Conservation (phyloP, 2,113 vertebrate species). For the Ceuthmochares aereus region DNA sequence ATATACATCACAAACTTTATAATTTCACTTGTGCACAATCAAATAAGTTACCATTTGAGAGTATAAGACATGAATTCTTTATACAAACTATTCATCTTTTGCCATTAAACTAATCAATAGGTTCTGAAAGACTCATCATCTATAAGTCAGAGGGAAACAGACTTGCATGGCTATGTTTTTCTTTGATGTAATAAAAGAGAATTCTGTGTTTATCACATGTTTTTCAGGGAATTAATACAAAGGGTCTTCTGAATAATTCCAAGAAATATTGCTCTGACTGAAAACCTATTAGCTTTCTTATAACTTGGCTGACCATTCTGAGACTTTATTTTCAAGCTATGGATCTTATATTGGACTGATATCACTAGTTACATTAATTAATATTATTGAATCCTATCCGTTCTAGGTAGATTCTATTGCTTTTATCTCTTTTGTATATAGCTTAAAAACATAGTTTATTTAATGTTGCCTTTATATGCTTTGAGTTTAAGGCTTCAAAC, state of each 20-base stretch:
- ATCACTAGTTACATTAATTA: neutral
- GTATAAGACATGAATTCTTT: neutral
- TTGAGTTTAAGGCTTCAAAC: neutral
- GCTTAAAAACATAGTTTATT: neutral
- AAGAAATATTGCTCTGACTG: neutral
- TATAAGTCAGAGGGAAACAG: neutral
- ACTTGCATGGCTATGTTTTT: neutral
- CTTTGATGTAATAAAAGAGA: neutral
- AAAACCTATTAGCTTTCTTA: neutral
- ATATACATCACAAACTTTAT: neutral
- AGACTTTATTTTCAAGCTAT: neutral
- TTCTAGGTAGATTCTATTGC: neutral
- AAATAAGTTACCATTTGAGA: neutral
- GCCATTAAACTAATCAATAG: neutral
- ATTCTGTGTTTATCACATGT: neutral
- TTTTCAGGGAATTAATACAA: neutral
- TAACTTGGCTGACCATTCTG: neutral
- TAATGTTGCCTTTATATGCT: neutral
- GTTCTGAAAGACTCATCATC: neutral
- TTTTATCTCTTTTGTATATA: neutral
- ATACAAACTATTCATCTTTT: neutral
- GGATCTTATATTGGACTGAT: neutral
- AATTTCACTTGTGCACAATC: neutral
- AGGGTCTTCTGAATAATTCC: neutral
- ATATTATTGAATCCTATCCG: neutral